phyloP scores from a whole-genome alignment of 2,888 invertebrate genomes.

The Spatulosminthurus flaviceps region DNA sequence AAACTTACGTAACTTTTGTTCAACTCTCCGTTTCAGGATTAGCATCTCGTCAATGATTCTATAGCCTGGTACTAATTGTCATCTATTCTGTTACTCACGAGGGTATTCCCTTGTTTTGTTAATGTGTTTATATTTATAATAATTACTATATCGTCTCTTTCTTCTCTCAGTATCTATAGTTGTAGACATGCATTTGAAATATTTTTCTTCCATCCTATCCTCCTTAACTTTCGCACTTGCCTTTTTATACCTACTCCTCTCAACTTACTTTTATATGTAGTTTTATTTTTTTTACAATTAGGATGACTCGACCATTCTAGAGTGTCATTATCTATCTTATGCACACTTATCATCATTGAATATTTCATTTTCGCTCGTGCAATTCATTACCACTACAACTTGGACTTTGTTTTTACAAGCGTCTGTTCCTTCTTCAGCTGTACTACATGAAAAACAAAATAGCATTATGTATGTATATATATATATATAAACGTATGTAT shows the following conservation, averaged over 20 bases:
- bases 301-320: not conserved
- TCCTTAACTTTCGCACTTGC: not conserved
- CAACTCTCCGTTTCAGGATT: not conserved
- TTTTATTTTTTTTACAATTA: no score
- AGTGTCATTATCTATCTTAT: not conserved
- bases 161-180: no score
- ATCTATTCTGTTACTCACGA: not conserved
- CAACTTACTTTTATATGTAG: no score
- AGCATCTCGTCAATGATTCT: not conserved
- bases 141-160: constrained; percentile 18
- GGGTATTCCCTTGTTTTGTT: constrained; percentile 21
- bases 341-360: no score
- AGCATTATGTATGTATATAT: not conserved
- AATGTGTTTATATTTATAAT: constrained; percentile 10
- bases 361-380: no score
- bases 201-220: not conserved
- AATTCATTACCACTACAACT: no score
- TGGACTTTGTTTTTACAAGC: no score
- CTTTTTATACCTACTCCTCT: not conserved
- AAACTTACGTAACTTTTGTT: no score
- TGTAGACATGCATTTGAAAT: not conserved
- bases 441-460: no score
- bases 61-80: constrained; percentile 10
- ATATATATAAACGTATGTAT: not conserved
- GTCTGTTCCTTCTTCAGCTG: no score